Percentiles rank a stretch among this genome's conserved stretches.
Evolutionary conservation across 2,888 invertebrate genomes (phyloP).

Genomic region (Drosophila ezoana): DNA sequence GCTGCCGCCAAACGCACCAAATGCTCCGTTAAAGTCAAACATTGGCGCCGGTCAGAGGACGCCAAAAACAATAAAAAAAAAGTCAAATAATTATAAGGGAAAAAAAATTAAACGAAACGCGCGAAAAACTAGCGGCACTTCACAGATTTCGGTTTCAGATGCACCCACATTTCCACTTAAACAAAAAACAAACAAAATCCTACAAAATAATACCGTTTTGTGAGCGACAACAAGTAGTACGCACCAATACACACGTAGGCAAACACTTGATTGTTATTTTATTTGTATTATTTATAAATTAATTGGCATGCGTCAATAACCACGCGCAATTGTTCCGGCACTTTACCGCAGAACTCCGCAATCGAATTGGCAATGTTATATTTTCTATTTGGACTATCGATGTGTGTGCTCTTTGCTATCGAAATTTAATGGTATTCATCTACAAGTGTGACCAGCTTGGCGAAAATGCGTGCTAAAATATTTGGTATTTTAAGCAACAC

Average conservation of each 20-base stretch:
- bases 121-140: conserved; percentile 25
- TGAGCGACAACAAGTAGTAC: conserved; percentile 20
- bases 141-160: conserved; percentile 10
- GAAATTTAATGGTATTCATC: conserved; percentile 8
- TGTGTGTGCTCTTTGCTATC: conserved; percentile 8
- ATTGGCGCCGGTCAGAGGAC: background rate
- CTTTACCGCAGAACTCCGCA: conserved; percentile 56
- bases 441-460: conserved; percentile 33
- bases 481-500: conserved; percentile 4
- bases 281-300: conserved; percentile 15
- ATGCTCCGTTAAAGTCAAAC: conserved; percentile 1
- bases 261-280: conserved; percentile 26
- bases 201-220: background rate
- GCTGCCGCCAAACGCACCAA: conserved; percentile 9
- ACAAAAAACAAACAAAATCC: conserved; percentile 29
- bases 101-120: conserved; percentile 31
- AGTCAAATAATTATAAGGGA: background rate
- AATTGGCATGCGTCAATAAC: conserved; percentile 32
- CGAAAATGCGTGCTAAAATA: too few relatives aligned
- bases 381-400: conserved; percentile 34
- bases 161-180: conserved; percentile 20
- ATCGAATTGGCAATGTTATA: conserved; percentile 51
- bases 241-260: conserved; percentile 18
- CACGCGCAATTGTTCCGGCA: conserved; percentile 46
- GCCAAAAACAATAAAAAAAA: too few relatives aligned